These are phyloP conservation scores for Scaptomyza caliginosa DNA, from an alignment of 2,888 invertebrate genomes.

Conservation along the genomic window DNA sequence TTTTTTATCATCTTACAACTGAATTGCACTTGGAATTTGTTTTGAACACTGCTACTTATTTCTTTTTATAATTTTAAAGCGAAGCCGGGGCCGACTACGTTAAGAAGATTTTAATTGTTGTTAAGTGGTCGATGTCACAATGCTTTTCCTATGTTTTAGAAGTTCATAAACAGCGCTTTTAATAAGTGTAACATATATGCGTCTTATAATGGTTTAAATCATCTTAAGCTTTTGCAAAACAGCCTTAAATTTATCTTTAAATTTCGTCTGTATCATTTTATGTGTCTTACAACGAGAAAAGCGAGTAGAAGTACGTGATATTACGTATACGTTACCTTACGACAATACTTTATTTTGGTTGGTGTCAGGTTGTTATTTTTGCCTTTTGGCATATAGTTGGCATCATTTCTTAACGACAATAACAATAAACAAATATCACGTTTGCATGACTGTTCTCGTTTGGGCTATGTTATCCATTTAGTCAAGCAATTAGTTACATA, in stretches of 20 bases:
- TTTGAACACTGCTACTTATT: background rate
- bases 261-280: too few species aligned
- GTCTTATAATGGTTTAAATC: too few species aligned
- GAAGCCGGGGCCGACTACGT: background rate
- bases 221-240: too few species aligned
- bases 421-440: background rate
- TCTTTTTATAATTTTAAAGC: background rate
- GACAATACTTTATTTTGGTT: background rate
- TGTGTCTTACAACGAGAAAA: too few species aligned
- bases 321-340: too few species aligned
- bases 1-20: background rate
- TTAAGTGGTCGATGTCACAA: background rate
- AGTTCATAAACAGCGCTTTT: too few species aligned
- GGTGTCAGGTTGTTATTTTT: background rate
- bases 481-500: background rate
- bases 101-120: background rate
- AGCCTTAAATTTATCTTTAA: too few species aligned
- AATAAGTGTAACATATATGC: too few species aligned
- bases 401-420: background rate
- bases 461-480: background rate
- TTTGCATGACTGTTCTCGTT: background rate
- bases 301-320: too few species aligned
- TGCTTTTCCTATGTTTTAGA: too few species aligned
- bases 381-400: background rate
- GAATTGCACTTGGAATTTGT: background rate